Base-by-base conservation (phyloP, 2,797 vertebrate species). In the Antrozous pallidus region DNA sequence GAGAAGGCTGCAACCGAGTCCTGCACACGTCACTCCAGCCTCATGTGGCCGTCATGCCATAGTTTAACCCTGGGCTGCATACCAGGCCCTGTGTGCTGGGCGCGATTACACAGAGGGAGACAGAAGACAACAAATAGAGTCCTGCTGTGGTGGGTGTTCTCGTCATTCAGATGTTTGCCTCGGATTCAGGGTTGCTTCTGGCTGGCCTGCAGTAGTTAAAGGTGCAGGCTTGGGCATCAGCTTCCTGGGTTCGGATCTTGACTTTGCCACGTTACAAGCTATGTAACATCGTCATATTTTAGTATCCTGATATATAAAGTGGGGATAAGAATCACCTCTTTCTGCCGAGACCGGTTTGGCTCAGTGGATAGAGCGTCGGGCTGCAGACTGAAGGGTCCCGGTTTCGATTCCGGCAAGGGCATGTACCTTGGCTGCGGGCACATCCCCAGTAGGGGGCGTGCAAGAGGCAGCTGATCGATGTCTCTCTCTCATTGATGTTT, bases 191-290 rank as follows among this genome's bases (percentile, higher is more conserved):
- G 31, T 58, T 79, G 79, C 79, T 77, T 80, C 84, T 85, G 31
- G 70, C 45, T 70, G 61, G 74, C 49, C 31, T 65, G 31, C 7
- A 8, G 28, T 81, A 31, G 18, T 49, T 91, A 77, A 82, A 84
- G 70, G 10, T 51, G 2, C 16, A 65, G 61, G 82, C 63, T 71
- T 78, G 58, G 63, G 51, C 91, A 78, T 71, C 63, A 74, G 83
- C 54, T 90, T 85, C 74, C 31, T n/a, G 13, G 31, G 49, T 88
- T 85, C 80, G 73, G 61, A 47, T 88, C 33, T 85, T 75, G 36
- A 65, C 47, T 93, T 26, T 81, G 86, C 17, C 26, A n/a, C 45
- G 91, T 92, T 82, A 36, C 36, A 92, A 81, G 20, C 86, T 95
- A n/a, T 31, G 36, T 75, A 74, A 77, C 65, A 11, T 69, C 71